These are phyloP conservation scores for Nautilus pompilius DNA, from an alignment of 1,140 invertebrate genomes.

Conservation along the genomic window DNA sequence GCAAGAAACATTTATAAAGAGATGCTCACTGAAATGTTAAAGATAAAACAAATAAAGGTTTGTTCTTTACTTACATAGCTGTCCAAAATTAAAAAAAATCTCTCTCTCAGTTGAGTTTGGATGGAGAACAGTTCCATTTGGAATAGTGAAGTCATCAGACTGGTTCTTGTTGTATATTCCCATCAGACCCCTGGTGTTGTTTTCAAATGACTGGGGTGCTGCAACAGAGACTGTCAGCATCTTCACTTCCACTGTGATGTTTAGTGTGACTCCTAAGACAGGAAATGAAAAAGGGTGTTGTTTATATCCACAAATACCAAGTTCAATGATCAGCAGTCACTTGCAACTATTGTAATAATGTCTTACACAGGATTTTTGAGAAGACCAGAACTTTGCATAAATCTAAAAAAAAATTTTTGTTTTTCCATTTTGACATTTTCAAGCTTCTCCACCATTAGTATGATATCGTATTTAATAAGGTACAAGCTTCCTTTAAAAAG, in stretches of 20 bases:
- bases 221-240: constrained; percentile 13
- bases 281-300: constrained; percentile 5
- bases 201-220: constrained; percentile 9
- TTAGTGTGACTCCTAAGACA: constrained; percentile 14
- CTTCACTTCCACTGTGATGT: constrained; percentile 9
- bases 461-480: too few relatives aligned
- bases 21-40: too few relatives aligned
- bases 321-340: too few relatives aligned
- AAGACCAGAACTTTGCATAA: too few relatives aligned
- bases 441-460: too few relatives aligned
- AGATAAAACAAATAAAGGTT: constrained; percentile 19
- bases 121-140: constrained; percentile 20
- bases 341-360: too few relatives aligned
- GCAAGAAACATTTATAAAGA: too few relatives aligned
- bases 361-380: too few relatives aligned
- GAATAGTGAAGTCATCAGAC: constrained; percentile 22
- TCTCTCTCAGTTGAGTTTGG: constrained; percentile 13
- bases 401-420: too few relatives aligned
- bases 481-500: too few relatives aligned
- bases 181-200: constrained; percentile 22
- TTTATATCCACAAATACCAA: too few relatives aligned
- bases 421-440: too few relatives aligned
- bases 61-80: constrained; percentile 21
- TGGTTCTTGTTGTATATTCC: constrained; percentile 25
- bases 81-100: constrained; percentile 24